Conservation (phyloP, 2,113 vertebrate species). For the Muntiacus muntjak region DNA sequence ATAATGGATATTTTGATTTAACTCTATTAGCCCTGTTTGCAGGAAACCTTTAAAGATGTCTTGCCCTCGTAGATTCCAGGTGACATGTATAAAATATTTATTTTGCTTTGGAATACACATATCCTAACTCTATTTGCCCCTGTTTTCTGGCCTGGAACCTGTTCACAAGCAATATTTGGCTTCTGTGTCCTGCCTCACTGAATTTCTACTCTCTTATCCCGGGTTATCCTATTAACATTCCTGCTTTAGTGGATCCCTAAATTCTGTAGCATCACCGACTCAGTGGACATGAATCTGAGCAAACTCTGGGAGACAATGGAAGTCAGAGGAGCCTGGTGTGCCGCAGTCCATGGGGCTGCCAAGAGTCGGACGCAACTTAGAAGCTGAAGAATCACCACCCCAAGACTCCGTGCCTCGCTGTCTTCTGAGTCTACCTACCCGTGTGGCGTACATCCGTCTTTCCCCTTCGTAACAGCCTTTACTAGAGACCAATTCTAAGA, state of each 20-base stretch:
- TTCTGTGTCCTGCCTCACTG: not conserved
- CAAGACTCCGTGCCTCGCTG: rapidly evolving
- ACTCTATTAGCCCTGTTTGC: not conserved
- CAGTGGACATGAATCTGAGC: not conserved
- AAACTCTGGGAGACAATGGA: not conserved
- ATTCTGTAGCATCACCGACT: not conserved
- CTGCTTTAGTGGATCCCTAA: not conserved
- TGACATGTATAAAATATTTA: not conserved
- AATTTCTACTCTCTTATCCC: not conserved
- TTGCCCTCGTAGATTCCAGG: not conserved
- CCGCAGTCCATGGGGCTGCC: not conserved
- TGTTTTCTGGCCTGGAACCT: not conserved
- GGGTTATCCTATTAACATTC: not conserved
- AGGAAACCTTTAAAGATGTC: not conserved
- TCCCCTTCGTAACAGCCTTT: not conserved
- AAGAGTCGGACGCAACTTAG: not conserved
- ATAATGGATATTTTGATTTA: not conserved
- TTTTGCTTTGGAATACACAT: not conserved
- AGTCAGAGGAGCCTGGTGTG: not conserved
- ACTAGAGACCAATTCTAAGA: not conserved
- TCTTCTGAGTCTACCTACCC: rapidly evolving
- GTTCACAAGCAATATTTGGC: not conserved
- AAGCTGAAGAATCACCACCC: not conserved
- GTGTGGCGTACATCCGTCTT: not conserved
- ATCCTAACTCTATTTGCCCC: not conserved